A percentile compares a stretch with the other conserved stretches of the same genome.
These are phyloP conservation scores for Cheilosia grossa DNA, from an alignment of 2,888 invertebrate genomes.

Conservation along the genomic window DNA sequence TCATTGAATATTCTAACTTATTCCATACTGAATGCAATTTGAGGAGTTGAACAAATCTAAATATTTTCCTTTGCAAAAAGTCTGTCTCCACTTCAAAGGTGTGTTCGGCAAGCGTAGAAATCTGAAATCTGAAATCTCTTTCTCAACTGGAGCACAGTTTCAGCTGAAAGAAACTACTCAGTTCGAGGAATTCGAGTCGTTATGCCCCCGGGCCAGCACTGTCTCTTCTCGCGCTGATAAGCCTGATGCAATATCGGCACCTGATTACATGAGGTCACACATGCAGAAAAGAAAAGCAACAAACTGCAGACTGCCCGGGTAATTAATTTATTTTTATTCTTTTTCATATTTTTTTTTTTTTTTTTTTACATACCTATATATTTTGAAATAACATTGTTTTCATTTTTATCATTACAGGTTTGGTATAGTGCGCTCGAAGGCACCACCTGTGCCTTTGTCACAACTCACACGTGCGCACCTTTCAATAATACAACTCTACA, in stretches of 20 bases:
- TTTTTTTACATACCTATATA: constrained; percentile 17
- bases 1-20: constrained; percentile 31
- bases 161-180: constrained; percentile 53
- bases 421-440: constrained; percentile 1
- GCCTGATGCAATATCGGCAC: constrained; percentile 69
- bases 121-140: constrained; percentile 12
- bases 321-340: constrained; percentile 71
- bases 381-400: constrained; percentile 45
- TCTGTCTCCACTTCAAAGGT: constrained; percentile 13
- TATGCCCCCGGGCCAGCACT: constrained; percentile 29
- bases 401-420: constrained; percentile 59
- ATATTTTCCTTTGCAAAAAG: constrained; percentile 9
- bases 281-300: constrained; percentile 18
- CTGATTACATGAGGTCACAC: constrained; percentile 52
- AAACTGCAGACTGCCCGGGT: constrained; percentile 36
- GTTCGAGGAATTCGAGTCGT: constrained; percentile 53
- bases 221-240: constrained; percentile 61
- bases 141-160: constrained; percentile 58
- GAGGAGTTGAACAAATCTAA: constrained; percentile 43
- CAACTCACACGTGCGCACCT: constrained; percentile 12
- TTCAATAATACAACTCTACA: constrained; percentile 13
- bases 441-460: constrained; percentile 51
- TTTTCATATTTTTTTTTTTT: constrained; percentile 39
- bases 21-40: constrained; percentile 11
- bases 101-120: constrained; percentile 21